A percentile compares a stretch with the other conserved stretches of the same genome.
Conservation (phyloP, 2,113 vertebrate species). For the Athene cunicularia region DNA sequence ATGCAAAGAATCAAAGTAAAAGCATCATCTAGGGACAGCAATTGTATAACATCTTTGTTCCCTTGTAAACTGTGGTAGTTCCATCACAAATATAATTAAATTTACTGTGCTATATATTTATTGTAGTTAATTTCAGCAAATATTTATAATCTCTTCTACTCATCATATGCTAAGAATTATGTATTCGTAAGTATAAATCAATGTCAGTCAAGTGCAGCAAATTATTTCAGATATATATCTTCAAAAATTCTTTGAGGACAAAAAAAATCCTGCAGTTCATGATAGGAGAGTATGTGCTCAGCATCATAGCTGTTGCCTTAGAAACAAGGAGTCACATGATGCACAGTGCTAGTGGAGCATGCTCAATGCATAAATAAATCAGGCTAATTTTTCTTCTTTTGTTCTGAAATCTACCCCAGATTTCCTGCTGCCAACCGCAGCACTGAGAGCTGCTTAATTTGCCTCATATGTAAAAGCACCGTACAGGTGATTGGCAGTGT, state of each 20-base stretch:
- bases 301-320: constrained; percentile 65
- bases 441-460: constrained; percentile 68
- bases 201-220: neutral
- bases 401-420: constrained; percentile 60
- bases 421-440: constrained; percentile 76
- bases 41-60: neutral
- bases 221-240: neutral
- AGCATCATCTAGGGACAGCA: neutral
- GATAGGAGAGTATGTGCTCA: constrained; percentile 17
- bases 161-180: neutral
- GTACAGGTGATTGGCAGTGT: constrained; percentile 46
- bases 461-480: constrained; percentile 48
- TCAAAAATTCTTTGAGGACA: neutral
- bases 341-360: constrained; percentile 61
- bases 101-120: neutral
- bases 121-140: neutral
- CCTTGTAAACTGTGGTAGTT: neutral
- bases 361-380: constrained; percentile 77
- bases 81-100: neutral
- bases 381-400: constrained; percentile 73
- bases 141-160: neutral
- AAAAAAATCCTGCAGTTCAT: neutral
- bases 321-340: constrained; percentile 65
- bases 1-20: neutral
- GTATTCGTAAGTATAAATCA: neutral